These are phyloP conservation scores for Lordiphosa stackelbergi DNA, from an alignment of 1,140 invertebrate genomes.

Conservation along the genomic window DNA sequence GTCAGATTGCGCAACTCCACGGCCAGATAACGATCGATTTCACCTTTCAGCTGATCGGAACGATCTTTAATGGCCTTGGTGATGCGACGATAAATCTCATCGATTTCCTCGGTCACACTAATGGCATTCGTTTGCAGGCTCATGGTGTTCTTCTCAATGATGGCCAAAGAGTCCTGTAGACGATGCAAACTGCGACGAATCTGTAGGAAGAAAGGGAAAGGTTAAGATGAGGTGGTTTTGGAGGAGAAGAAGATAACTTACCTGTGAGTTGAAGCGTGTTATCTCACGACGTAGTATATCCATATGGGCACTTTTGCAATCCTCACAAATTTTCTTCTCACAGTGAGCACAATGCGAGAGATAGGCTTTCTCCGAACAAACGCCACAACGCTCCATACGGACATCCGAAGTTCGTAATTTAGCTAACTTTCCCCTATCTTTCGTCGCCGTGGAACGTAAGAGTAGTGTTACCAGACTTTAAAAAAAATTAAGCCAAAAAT, in stretches of 20 bases:
- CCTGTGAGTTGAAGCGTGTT: slow-evolving; percentile 93
- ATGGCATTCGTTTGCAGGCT: slow-evolving; percentile 90
- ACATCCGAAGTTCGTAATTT: too few species aligned
- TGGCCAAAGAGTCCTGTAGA: slow-evolving; percentile 88
- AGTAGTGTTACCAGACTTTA: too few species aligned
- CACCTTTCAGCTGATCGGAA: slow-evolving; percentile 90
- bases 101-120: slow-evolving; percentile 92
- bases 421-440: too few species aligned
- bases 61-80: slow-evolving; percentile 94
- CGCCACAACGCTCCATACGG: slow-evolving; percentile 91
- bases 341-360: slow-evolving; percentile 94
- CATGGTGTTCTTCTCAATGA: slow-evolving; percentile 91
- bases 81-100: slow-evolving; percentile 92
- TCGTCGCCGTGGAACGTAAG: too few species aligned
- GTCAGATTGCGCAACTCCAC: slow-evolving; percentile 89
- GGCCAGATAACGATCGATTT: slow-evolving; percentile 92
- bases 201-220: slow-evolving; percentile 45
- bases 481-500: too few species aligned
- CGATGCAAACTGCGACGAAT: slow-evolving; percentile 89
- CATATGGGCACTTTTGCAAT: slow-evolving; percentile 96
- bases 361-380: slow-evolving; percentile 97
- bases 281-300: slow-evolving; percentile 97
- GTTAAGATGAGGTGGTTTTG: neutral
- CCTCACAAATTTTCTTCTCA: slow-evolving; percentile 93
- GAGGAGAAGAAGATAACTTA: slow-evolving; percentile 60